phyloP scores from a whole-genome alignment of 2,113 vertebrate species.

The Laticauda laticaudata region DNA sequence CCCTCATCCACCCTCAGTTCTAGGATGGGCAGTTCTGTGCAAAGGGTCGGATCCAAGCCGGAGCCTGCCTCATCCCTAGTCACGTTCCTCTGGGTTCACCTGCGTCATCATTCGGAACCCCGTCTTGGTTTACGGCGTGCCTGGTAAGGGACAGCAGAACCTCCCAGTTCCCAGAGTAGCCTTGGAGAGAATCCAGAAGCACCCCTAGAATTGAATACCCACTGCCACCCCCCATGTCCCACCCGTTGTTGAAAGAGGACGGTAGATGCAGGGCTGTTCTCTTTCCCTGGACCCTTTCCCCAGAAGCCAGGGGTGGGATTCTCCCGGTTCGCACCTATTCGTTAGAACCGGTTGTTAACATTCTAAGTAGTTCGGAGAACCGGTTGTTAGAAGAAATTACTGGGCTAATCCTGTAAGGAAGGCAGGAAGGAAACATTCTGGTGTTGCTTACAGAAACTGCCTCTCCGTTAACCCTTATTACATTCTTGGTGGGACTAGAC shows the following conservation, averaged over 20 bases:
- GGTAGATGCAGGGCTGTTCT: not conserved
- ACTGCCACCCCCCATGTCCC: not conserved
- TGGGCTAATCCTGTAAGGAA: too few species aligned
- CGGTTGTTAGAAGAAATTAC: too few species aligned
- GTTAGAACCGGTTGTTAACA: too few species aligned
- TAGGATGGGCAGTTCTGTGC: not conserved
- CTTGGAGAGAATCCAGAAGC: not conserved
- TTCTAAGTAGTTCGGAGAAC: too few species aligned
- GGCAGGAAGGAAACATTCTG: too few species aligned
- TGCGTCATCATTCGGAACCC: not conserved
- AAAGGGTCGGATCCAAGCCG: not conserved
- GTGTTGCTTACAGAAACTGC: too few species aligned
- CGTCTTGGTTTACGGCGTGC: not conserved
- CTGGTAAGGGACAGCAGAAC: not conserved
- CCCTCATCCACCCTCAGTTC: not conserved
- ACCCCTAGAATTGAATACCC: not conserved
- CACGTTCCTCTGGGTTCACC: not conserved
- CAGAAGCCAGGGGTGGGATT: too few species aligned
- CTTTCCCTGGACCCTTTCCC: not conserved
- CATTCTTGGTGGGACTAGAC: too few species aligned
- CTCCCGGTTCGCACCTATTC: too few species aligned
- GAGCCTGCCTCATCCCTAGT: not conserved
- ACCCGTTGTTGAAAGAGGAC: not conserved
- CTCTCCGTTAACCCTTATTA: too few species aligned
- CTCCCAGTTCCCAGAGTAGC: not conserved